Evolutionary conservation across 2,888 invertebrate genomes (phyloP).

Genomic region (Oligia strigilis): DNA sequence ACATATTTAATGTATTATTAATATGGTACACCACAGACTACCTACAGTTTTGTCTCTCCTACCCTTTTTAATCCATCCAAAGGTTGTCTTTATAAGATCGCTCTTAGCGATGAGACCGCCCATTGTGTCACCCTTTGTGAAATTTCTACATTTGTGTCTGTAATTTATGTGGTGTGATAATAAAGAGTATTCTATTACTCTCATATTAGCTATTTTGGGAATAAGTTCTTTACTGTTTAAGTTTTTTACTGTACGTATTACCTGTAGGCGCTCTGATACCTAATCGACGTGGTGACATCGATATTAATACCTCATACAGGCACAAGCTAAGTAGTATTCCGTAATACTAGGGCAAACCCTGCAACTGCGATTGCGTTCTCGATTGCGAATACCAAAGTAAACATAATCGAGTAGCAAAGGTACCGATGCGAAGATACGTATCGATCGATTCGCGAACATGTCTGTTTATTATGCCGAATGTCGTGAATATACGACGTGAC

Average conservation of each 20-base stretch:
- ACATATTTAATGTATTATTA: too few species aligned
- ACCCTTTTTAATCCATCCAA: too few species aligned
- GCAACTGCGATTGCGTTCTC: constrained; percentile 45
- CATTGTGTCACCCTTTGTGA: too few species aligned
- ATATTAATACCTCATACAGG: constrained; percentile 18
- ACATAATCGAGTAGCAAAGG: constrained; percentile 54
- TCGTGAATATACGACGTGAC: constrained; percentile 55
- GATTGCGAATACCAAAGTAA: constrained; percentile 38
- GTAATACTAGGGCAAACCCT: constrained; percentile 46
- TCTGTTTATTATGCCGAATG: constrained; percentile 59
- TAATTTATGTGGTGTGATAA: too few species aligned
- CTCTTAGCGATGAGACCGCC: too few species aligned
- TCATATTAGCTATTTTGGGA: not conserved
- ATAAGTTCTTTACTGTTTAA: not conserved
- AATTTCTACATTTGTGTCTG: too few species aligned
- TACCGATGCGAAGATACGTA: constrained; percentile 46
- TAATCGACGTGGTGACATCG: constrained; percentile 1
- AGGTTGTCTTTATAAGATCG: too few species aligned
- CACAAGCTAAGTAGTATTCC: constrained; percentile 17
- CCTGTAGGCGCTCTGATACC: not conserved
- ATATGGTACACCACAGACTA: too few species aligned
- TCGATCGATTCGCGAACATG: constrained; percentile 51
- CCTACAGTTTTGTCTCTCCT: too few species aligned
- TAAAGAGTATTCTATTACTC: not conserved
- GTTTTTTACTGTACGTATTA: not conserved